Conservation (phyloP, 2,113 vertebrate species). For the Oncorhynchus nerka region DNA sequence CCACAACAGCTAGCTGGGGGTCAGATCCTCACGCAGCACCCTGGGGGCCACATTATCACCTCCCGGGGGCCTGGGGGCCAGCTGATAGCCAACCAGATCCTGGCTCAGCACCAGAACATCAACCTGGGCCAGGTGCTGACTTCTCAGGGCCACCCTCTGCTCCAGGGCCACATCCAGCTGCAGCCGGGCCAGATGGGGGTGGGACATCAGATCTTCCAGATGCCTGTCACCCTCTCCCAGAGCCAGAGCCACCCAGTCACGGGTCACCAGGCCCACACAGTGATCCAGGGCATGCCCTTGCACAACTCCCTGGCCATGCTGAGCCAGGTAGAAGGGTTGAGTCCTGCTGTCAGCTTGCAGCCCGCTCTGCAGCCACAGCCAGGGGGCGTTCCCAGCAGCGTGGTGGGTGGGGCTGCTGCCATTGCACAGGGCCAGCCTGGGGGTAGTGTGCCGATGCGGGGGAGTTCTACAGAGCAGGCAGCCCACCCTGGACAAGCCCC, state of each 20-base stretch:
- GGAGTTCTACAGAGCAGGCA: conserved; percentile 68
- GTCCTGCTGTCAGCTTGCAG: conserved; percentile 81
- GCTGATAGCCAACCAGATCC: conserved; percentile 88
- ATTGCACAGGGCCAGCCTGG: conserved; percentile 67
- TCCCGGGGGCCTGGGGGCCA: conserved; percentile 84
- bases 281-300: conserved; percentile 88
- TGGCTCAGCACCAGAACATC: conserved; percentile 91
- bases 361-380: conserved; percentile 69
- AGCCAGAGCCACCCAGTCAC: conserved; percentile 75
- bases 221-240: conserved; percentile 85
- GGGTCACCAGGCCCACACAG: conserved; percentile 74
- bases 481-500: conserved; percentile 57
- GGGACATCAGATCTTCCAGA: conserved; percentile 86
- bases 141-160: conserved; percentile 77
- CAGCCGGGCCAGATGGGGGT: conserved; percentile 86
- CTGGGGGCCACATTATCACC: conserved; percentile 82
- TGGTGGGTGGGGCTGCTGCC: conserved; percentile 51
- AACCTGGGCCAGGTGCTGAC: conserved; percentile 87
- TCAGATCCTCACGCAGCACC: conserved; percentile 85
- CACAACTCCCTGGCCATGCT: conserved; percentile 89
- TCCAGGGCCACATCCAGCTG: conserved; percentile 87
- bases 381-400: conserved; percentile 65
- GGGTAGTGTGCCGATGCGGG: conserved; percentile 43
- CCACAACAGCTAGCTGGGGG: conserved; percentile 83
- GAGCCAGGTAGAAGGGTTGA: conserved; percentile 79